phyloP scores from a whole-genome alignment of 2,888 invertebrate species.

The Agonopterix subpropinquella region DNA sequence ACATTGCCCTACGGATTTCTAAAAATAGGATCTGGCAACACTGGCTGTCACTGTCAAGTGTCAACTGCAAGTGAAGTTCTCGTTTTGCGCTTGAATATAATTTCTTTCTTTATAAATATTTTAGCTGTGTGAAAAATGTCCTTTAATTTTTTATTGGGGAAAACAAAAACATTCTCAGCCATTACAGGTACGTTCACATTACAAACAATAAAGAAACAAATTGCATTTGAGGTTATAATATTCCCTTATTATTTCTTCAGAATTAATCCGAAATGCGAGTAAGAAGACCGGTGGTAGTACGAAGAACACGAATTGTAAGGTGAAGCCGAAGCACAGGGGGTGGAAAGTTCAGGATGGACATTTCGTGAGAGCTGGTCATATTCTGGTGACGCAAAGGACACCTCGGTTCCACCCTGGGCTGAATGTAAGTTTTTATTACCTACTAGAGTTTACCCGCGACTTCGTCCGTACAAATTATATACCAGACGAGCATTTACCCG shows the following conservation, averaged over 20 bases:
- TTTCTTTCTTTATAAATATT: not conserved
- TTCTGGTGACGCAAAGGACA: constrained; percentile 81
- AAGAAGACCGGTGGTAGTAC: constrained; percentile 86
- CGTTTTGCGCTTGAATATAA: not conserved
- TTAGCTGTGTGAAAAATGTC: constrained; percentile 21
- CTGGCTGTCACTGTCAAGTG: too few relatives aligned
- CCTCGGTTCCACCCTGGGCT: constrained; percentile 87
- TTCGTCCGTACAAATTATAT: too few relatives aligned
- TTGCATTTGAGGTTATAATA: constrained; percentile 5
- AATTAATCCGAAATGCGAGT: constrained; percentile 77
- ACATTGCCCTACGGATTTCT: too few relatives aligned
- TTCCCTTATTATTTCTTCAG: constrained; percentile 28
- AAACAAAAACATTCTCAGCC: constrained; percentile 19
- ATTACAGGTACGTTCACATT: constrained; percentile 25
- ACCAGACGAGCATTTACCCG: too few relatives aligned
- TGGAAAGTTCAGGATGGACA: constrained; percentile 85
- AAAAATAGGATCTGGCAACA: too few relatives aligned
- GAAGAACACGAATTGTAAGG: constrained; percentile 79
- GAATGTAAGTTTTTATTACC: constrained; percentile 71
- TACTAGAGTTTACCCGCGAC: constrained; percentile 7
- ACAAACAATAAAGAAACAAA: not conserved
- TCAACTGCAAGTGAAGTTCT: too few relatives aligned
- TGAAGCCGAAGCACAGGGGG: constrained; percentile 85
- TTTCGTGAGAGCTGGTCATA: constrained; percentile 78
- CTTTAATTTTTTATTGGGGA: constrained; percentile 19